phyloP scores from a whole-genome alignment of 2,797 vertebrate genomes.

The Periophthalmus magnuspinnatus region DNA sequence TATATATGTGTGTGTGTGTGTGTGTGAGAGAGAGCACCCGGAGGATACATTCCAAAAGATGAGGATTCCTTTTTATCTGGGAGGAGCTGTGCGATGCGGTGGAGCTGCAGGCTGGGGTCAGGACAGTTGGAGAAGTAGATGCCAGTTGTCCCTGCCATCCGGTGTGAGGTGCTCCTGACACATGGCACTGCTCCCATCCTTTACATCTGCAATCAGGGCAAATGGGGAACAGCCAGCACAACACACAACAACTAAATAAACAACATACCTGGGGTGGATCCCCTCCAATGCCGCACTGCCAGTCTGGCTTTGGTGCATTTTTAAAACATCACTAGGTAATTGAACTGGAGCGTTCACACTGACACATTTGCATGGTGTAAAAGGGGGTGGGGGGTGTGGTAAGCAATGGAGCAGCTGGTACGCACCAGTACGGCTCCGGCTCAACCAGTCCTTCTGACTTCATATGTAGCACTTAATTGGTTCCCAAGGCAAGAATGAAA shows the following conservation, averaged over 20 bases:
- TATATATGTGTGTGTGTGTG: too few species aligned
- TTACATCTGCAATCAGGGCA: slow-evolving; percentile 81
- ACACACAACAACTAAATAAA: slow-evolving; percentile 82
- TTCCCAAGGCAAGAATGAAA: slow-evolving; percentile 85
- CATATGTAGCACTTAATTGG: slow-evolving; percentile 83
- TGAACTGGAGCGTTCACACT: slow-evolving; percentile 80
- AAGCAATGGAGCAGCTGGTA: slow-evolving; percentile 81
- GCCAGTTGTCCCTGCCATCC: slow-evolving; percentile 74
- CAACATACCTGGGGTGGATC: slow-evolving; percentile 82
- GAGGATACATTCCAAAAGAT: slow-evolving; percentile 43
- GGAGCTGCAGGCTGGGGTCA: slow-evolving; percentile 59
- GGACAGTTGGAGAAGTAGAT: slow-evolving; percentile 60
- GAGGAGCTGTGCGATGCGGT: slow-evolving; percentile 45
- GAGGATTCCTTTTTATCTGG: slow-evolving; percentile 31
- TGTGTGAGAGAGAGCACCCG: slow-evolving; percentile 37
- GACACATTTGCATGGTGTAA: slow-evolving; percentile 79
- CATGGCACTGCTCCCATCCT: slow-evolving; percentile 73
- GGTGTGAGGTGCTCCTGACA: slow-evolving; percentile 73
- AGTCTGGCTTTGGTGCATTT: slow-evolving; percentile 82
- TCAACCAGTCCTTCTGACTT: slow-evolving; percentile 82
- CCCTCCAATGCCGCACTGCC: slow-evolving; percentile 78
- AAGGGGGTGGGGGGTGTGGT: slow-evolving; percentile 60
- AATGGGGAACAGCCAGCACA: slow-evolving; percentile 79
- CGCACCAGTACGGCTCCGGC: slow-evolving; percentile 80
- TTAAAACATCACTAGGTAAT: slow-evolving; percentile 83